These are phyloP conservation scores for Lamellibrachia columna DNA, from an alignment of 2,888 invertebrate species.

Conservation along the genomic window DNA sequence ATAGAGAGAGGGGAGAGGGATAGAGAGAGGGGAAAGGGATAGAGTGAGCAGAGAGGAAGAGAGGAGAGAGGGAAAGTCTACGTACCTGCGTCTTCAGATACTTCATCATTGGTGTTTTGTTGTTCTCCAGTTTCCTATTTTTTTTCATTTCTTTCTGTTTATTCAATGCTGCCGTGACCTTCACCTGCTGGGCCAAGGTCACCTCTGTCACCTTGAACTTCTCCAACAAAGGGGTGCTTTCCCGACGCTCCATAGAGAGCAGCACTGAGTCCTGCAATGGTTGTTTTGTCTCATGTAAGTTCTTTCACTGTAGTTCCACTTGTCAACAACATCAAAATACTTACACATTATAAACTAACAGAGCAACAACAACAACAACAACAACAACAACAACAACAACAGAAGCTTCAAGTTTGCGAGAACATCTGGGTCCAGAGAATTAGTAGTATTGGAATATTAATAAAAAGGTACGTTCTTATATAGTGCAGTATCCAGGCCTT, in stretches of 20 bases:
- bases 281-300: neutral
- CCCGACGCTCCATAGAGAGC: slow-evolving; percentile 81
- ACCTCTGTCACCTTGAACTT: slow-evolving; percentile 61
- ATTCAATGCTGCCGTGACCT: slow-evolving; percentile 39
- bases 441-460: too few relatives aligned
- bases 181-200: slow-evolving; percentile 45
- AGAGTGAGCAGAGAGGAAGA: neutral
- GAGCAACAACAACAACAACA: neutral
- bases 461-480: too few relatives aligned
- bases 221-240: slow-evolving; percentile 67
- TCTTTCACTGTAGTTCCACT: neutral
- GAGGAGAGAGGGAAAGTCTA: neutral
- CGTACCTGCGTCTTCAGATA: slow-evolving; percentile 73
- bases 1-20: neutral
- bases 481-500: too few relatives aligned
- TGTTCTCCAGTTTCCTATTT: slow-evolving; percentile 67
- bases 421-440: too few relatives aligned
- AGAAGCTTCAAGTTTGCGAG: too few relatives aligned
- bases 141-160: slow-evolving; percentile 60
- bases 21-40: neutral
- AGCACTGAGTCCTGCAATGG: slow-evolving; percentile 60
- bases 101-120: slow-evolving; percentile 74
- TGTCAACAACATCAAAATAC: neutral
- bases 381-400: too few relatives aligned
- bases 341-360: neutral